These are phyloP conservation scores for Spinibarbus caldwelli DNA, from an alignment of 2,797 vertebrate species.

Conservation along the genomic window DNA sequence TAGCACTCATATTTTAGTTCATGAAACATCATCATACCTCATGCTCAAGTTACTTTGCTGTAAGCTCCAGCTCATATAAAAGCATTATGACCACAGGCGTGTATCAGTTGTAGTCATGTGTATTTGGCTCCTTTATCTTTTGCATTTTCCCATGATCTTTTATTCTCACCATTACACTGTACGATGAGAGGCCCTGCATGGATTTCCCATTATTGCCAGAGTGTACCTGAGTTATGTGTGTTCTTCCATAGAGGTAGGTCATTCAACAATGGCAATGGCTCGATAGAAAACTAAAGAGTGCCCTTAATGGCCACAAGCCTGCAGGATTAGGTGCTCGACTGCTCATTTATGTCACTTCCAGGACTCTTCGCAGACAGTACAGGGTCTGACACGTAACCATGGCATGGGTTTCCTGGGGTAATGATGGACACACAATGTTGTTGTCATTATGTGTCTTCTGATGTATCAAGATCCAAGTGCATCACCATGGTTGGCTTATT, in stretches of 20 bases:
- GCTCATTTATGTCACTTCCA: slow-evolving; percentile 31
- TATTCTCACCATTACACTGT: slow-evolving; percentile 43
- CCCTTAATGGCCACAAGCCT: slow-evolving; percentile 33
- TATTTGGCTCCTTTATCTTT: slow-evolving; percentile 12
- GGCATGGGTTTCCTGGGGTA: slow-evolving; percentile 13
- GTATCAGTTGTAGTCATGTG: slow-evolving; percentile 12
- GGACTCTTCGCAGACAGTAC: slow-evolving; percentile 2
- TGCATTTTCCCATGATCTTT: slow-evolving; percentile 45
- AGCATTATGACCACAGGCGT: slow-evolving; percentile 18
- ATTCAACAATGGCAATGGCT: slow-evolving; percentile 40
- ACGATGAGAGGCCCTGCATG: slow-evolving; percentile 46
- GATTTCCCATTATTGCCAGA: slow-evolving; percentile 44
- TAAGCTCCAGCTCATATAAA: slow-evolving; percentile 13
- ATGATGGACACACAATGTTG: neutral
- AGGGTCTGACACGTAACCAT: slow-evolving; percentile 11
- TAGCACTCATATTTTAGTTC: neutral
- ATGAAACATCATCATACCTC: slow-evolving; percentile 2
- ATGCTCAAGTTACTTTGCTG: neutral
- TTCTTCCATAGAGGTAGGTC: slow-evolving; percentile 15
- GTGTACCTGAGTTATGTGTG: slow-evolving; percentile 32
- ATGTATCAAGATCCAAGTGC: neutral
- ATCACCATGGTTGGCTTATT: slow-evolving; percentile 4
- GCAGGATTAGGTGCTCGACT: slow-evolving; percentile 8
- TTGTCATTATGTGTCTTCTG: neutral
- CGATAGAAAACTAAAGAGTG: slow-evolving; percentile 38